Evolutionary conservation across 2,888 invertebrate species (phyloP), one percentile per base, ranked within the genome.

Genomic region (Vannuccia rotundouncinata): DNA sequence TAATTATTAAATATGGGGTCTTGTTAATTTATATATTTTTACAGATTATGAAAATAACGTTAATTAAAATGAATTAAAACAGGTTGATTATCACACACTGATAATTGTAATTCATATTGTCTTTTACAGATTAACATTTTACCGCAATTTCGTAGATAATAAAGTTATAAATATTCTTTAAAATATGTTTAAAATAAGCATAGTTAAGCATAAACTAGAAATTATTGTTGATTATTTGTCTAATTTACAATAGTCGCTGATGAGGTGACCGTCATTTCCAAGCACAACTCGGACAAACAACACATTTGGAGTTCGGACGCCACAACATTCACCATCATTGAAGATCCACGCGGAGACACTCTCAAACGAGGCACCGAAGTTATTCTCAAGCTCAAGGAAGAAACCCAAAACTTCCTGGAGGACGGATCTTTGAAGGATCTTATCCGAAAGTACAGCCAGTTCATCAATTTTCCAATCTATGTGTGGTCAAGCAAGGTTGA

Each of bases 221-320:
- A n/a, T n/a, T n/a, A n/a, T n/a, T n/a, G n/a, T n/a, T n/a, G n/a
- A n/a, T n/a, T n/a, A n/a, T n/a, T n/a, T n/a, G n/a, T n/a, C n/a
- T n/a, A n/a, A n/a, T n/a, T n/a, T n/a, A n/a, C n/a, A n/a, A n/a
- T 95, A 79, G 97, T 99, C 81, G 96, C 98, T 30, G 95, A 99
- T 88, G 92, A 92, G 85, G 97, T 99, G 74, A 92, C 95, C 77
- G 99, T 99, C 0, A 94, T 94, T 0, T 93, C 95, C 13, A 99
- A 99, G 89, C 92, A 95, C 89, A 95, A 96, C 88, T 92, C 92
- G 84, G 88, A 88, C 83, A 91, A 91, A 82, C 99, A 99, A 88
- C 93, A 95, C 89, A 93, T 99, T 85, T 99, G 99, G 99, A 95
- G 98, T 89, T 96, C 96, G 0, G 97, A 99, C 90, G 94, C 98